Evolutionary conservation across 1,140 invertebrate species (phyloP), one percentile per base, ranked within the genome.

Genomic region (Eupristina koningsbergeri): DNA sequence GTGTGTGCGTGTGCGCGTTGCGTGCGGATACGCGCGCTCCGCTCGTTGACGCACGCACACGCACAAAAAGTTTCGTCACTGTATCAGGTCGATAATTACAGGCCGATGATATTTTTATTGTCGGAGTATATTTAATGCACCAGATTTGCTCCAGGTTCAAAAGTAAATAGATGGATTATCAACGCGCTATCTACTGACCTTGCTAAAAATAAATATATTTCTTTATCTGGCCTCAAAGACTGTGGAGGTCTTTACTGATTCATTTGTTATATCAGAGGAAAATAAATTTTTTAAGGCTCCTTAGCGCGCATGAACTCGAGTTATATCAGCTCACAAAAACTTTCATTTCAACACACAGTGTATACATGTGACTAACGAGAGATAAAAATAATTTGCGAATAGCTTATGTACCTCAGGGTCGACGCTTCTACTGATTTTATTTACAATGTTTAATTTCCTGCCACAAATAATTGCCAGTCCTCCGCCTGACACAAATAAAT

Each of bases 151-250:
- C 58, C 73, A 76, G 81, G 74, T 83, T 83, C 71, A 41, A 83
- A 83, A 83, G 74, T 83, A 83, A 83, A 83, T 83, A 83, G 69
- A 50, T 31, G 77, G 71, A 80, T 80, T 84, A 80, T 84, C 83
- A 76, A 67, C 80, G 78, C 47, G 83, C 83, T 84, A 84, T 84
- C 83, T 76, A 41, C 78, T 80, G 83, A 84, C 83, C 83, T 84
- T 84, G 77, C 83, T 84, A 80, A 84, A 84, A 84, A 80, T 84
- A 84, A 84, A 84, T 80, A 84, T 67, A 80, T 69, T 36, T 84
- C 69, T 79, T 84, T 84, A 84, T 84, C 83, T 84, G 83, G 77
- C 83, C 82, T 73, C 82, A 74, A 79, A 74, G 76, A 64, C 53
- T 53, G 76, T 80, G 82, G 82, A 84, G 82, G 82, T 84, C 76